Evolutionary conservation across 1,140 invertebrate species (phyloP), one percentile per base, ranked within the genome.

Genomic region (Magallana angulata): DNA sequence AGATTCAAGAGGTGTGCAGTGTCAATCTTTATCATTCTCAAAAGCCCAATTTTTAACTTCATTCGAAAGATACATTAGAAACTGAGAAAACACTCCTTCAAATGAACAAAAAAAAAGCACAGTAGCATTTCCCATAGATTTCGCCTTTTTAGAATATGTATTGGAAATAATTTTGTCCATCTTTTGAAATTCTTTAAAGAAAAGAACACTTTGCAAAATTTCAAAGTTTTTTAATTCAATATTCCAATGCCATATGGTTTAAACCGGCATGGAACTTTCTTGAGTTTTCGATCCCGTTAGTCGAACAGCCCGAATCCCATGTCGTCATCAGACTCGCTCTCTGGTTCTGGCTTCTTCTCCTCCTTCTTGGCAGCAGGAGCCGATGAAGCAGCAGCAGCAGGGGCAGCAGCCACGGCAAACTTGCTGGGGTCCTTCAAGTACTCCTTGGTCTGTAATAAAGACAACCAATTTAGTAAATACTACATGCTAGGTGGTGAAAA

Each of bases 361-460:
- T 94, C 92, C 92, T 92, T 90, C 86, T 91, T 91, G n/a, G 76
- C 90, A 84, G 88, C 94, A 83, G 95, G 94, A 6, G 96, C 95
- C 58, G 96, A 96, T 84, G 96, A 95, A 8, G 96, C 95, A 86
- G 96, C 95, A 68, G 96, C 96, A 8, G 96, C 95, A 86, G 96
- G 95, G 68, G 96, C 96, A 59, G 96, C 94, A n/a, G 96, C 96
- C 48, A 90, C 91, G 87, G 97, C 97, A 94, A 99, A 99, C 96
- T 99, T 99, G 94, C 97, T 97, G 84, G 98, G 98, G 96, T 99
- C 98, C 96, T 97, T 93, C 30, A 96, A 94, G 91, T 93, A 95
- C 82, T 95, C 95, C 90, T 96, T 96, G 58, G 94, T 92, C 94
- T 95, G 91, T 91, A 90, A 90, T 57, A 24, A 84, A 81, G 82